A percentile compares a stretch with the other conserved stretches of the same genome.
Conservation (phyloP, 2,113 vertebrate genomes). For the Neotoma lepida region DNA sequence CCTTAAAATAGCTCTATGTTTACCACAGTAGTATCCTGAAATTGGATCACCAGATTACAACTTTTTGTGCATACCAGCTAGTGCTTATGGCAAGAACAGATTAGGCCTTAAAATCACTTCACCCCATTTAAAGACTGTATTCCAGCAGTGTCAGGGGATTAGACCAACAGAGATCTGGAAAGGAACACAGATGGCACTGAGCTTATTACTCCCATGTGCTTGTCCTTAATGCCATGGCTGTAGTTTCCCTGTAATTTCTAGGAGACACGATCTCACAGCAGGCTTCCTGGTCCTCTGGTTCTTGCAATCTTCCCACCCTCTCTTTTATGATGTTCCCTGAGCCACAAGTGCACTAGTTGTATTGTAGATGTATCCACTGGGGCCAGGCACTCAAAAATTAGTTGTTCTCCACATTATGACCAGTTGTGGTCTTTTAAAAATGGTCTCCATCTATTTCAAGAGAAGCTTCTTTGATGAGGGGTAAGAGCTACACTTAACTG, state of each 20-base stretch:
- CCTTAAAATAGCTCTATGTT: background rate
- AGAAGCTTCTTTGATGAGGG: background rate
- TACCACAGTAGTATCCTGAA: background rate
- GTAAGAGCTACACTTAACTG: background rate
- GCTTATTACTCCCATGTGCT: background rate
- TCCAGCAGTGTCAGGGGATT: background rate
- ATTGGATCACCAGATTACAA: background rate
- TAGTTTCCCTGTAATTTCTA: background rate
- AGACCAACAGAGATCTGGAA: background rate
- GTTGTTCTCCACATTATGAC: background rate
- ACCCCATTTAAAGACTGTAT: background rate
- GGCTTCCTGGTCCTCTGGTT: background rate
- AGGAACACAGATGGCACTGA: background rate
- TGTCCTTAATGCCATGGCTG: background rate
- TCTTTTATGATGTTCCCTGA: background rate
- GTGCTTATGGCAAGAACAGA: background rate
- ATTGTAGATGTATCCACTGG: background rate
- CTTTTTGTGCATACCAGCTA: background rate
- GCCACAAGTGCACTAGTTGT: background rate
- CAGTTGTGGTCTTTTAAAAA: background rate
- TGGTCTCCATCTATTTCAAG: background rate
- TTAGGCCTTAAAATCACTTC: background rate
- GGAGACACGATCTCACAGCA: background rate
- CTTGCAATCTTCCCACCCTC: background rate
- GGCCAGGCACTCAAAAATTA: background rate